These are phyloP conservation scores for Ichneumoninae sp. DNA, from an alignment of 2,888 invertebrate genomes.

Conservation along the genomic window DNA sequence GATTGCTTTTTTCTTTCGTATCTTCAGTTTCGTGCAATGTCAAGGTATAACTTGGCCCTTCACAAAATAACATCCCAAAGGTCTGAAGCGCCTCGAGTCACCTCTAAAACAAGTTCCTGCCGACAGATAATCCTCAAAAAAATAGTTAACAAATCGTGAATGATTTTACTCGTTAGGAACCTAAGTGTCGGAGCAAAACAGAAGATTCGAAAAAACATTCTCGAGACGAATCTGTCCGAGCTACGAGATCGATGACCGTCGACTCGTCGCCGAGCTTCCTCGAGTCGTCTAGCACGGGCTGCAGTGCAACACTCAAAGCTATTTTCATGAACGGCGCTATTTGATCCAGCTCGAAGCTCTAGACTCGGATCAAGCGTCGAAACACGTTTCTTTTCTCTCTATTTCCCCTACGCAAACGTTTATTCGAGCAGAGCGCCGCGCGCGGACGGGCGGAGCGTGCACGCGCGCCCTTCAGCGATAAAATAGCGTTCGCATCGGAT, in stretches of 20 bases:
- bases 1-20: no score
- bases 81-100: no score
- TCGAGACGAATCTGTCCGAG: background rate
- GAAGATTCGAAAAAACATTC: no score
- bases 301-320: slow-evolving; percentile 15
- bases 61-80: no score
- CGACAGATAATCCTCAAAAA: no score
- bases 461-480: background rate
- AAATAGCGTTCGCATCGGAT: slow-evolving; percentile 1
- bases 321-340: slow-evolving; percentile 43
- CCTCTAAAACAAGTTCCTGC: no score
- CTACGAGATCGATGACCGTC: background rate
- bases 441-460: background rate
- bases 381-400: background rate
- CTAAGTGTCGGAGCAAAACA: no score
- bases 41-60: no score
- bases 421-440: background rate
- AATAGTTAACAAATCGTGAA: no score
- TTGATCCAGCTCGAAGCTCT: background rate
- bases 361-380: background rate
- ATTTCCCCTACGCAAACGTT: no score
- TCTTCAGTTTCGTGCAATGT: no score
- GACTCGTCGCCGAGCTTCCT: background rate
- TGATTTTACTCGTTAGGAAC: no score
- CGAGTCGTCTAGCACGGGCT: background rate